Base-by-base conservation (phyloP, 2,888 invertebrate genomes). In the Galerucella pusilla region DNA sequence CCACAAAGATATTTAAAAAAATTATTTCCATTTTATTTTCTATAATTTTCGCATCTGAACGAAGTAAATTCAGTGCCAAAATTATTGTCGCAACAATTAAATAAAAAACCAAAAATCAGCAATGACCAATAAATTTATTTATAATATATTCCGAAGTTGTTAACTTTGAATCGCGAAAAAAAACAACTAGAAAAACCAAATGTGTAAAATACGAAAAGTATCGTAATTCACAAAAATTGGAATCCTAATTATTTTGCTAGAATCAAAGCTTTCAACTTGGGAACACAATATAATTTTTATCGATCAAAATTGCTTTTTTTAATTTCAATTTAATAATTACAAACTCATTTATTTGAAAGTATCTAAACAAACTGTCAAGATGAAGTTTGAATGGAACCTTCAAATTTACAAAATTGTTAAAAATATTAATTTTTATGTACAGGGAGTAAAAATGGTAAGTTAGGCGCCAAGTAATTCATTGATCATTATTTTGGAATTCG, bases 121-220 rank as follows among this genome's bases (percentile, higher is more conserved):
- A 20, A 54, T 16, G 1, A 6, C 2, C 9, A 2, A 7, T 20
- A 2, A 9, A 7, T 9, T 20, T 3, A 10, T 16, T 16, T 16
- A 57, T 5, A 20, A 57, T 9, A 10, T 9, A n/a, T 57, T 20
- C 20, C 20, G 14, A 57, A 57, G 9, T 16, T 20, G 16, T 57
- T 10, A 2, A 20, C 57, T 57, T 57, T 10, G 10, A 20, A 14
- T 25, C 25, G 12, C 59, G 20, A 12, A 14, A 61, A 35, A 61
- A 14, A 61, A n/a, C n/a, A 61, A 28, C 2, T 12, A 35, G 35
- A 16, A 61, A n/a, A 35, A 14, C 28, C 28, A 28, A 60, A 28
- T 28, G 35, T 35, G 59, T 35, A 61, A 61, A 61, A 61, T 61
- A 35, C 61, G 35, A 61, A 61, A 61, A 35, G 28, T 35, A 61